A percentile compares a stretch with the other conserved stretches of the same genome.
Conservation (phyloP, 92 coral and sea anemone genomes). For the Metridium senile region DNA sequence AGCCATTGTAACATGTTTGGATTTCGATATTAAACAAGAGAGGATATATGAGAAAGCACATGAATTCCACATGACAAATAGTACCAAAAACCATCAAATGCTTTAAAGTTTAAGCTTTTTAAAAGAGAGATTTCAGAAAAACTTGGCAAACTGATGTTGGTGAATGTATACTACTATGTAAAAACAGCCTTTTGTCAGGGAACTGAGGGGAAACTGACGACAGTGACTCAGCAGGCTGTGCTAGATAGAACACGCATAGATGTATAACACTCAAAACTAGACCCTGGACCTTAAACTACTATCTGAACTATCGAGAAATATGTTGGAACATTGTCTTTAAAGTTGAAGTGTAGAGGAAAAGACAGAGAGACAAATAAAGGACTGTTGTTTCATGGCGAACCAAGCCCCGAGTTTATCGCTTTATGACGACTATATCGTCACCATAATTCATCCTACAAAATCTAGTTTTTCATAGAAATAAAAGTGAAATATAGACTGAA, state of each 20-base stretch:
- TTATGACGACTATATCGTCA: neutral
- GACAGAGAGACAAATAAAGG: neutral
- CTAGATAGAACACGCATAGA: neutral
- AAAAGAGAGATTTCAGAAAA: neutral
- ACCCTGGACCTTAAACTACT: neutral
- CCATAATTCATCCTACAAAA: neutral
- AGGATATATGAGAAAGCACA: neutral
- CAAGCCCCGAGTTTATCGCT: constrained; percentile 11
- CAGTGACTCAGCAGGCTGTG: constrained; percentile 17
- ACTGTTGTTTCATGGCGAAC: neutral
- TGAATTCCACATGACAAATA: neutral
- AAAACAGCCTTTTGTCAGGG: constrained; percentile 5
- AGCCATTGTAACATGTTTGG: neutral
- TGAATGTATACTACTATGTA: neutral
- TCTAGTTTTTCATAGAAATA: neutral
- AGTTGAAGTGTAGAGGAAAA: neutral
- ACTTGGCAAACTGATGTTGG: neutral
- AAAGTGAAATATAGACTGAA: neutral
- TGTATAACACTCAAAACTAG: neutral
- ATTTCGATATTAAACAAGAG: neutral
- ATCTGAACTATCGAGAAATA: neutral
- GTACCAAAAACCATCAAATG: neutral
- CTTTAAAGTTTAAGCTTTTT: neutral
- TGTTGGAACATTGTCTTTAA: neutral
- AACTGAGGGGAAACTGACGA: neutral